These are phyloP conservation scores for Aquatica leii DNA, from an alignment of 2,888 invertebrate genomes.

Conservation along the genomic window DNA sequence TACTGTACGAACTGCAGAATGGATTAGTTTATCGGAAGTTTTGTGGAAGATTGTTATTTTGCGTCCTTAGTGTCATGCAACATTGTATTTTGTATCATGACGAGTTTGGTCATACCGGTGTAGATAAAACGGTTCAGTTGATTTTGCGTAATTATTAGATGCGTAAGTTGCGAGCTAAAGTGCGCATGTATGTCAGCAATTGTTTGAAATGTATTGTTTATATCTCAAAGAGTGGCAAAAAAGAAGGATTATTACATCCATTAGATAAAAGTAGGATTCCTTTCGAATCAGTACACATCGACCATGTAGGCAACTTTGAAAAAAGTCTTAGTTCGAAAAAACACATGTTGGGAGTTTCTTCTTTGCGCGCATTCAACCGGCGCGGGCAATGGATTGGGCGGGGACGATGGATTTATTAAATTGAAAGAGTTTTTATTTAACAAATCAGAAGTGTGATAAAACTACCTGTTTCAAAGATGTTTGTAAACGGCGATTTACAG, in stretches of 20 bases:
- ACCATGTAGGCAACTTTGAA: slow-evolving; percentile 25
- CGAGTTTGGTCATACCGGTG: slow-evolving; percentile 47
- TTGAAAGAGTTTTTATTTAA: too few species aligned
- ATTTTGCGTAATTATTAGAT: slow-evolving; percentile 50
- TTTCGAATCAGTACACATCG: slow-evolving; percentile 5
- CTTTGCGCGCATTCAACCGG: too few species aligned
- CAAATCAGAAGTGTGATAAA: too few species aligned
- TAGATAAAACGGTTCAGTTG: slow-evolving; percentile 46
- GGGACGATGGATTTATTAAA: too few species aligned
- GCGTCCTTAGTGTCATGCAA: slow-evolving; percentile 26
- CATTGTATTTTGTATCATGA: slow-evolving; percentile 42
- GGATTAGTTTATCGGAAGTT: slow-evolving; percentile 27
- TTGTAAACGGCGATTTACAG: too few species aligned
- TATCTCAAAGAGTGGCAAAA: slow-evolving; percentile 37
- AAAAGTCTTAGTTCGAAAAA: slow-evolving; percentile 15
- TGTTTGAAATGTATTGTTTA: slow-evolving; percentile 48
- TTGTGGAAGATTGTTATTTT: slow-evolving; percentile 31
- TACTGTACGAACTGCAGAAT: slow-evolving; percentile 25
- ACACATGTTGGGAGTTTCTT: too few species aligned
- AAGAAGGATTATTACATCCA: slow-evolving; percentile 44
- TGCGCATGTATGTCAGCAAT: slow-evolving; percentile 44
- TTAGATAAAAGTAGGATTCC: slow-evolving; percentile 24
- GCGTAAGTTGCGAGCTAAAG: not conserved
- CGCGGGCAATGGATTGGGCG: too few species aligned
- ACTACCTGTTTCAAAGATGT: too few species aligned